These are phyloP conservation scores for Equus przewalskii DNA, from an alignment of 2,113 vertebrate genomes.

Conservation along the genomic window DNA sequence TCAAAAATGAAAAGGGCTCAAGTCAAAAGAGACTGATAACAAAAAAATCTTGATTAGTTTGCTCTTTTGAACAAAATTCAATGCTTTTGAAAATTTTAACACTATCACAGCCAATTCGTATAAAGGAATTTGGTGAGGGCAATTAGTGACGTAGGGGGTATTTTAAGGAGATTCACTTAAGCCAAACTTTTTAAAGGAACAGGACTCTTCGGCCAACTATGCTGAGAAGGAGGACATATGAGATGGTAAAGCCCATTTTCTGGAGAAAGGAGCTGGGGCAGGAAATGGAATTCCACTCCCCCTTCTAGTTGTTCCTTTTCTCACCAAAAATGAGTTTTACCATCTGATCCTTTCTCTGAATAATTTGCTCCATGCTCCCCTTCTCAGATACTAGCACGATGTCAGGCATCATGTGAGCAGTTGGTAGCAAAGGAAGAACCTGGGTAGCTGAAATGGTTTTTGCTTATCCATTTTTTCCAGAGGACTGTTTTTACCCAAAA, in stretches of 20 bases:
- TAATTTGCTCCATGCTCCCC: not conserved
- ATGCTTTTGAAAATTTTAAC: slow-evolving; percentile 51
- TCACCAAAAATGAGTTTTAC: slow-evolving; percentile 37
- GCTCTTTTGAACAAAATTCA: slow-evolving; percentile 4
- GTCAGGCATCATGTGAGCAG: not conserved
- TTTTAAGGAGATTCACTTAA: slow-evolving; percentile 48
- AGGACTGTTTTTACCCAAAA: slow-evolving; percentile 32
- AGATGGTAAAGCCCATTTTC: slow-evolving; percentile 31
- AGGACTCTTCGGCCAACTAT: not conserved
- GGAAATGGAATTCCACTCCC: not conserved
- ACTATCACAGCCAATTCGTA: not conserved
- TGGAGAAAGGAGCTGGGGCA: slow-evolving; percentile 21
- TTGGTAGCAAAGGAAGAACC: not conserved
- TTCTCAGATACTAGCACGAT: slow-evolving; percentile 17
- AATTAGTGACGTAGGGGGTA: not conserved
- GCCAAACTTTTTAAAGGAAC: slow-evolving; percentile 25
- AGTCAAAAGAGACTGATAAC: not conserved
- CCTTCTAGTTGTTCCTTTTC: slow-evolving; percentile 42
- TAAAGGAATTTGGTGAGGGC: not conserved
- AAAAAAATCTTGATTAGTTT: slow-evolving; percentile 26
- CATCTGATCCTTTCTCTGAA: not conserved
- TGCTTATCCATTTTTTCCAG: not conserved
- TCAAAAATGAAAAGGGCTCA: slow-evolving; percentile 41
- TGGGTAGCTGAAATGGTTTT: slow-evolving; percentile 23
- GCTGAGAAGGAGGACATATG: not conserved